Evolutionary conservation across 2,113 vertebrate species (phyloP).

Genomic region (Mixornis gularis): DNA sequence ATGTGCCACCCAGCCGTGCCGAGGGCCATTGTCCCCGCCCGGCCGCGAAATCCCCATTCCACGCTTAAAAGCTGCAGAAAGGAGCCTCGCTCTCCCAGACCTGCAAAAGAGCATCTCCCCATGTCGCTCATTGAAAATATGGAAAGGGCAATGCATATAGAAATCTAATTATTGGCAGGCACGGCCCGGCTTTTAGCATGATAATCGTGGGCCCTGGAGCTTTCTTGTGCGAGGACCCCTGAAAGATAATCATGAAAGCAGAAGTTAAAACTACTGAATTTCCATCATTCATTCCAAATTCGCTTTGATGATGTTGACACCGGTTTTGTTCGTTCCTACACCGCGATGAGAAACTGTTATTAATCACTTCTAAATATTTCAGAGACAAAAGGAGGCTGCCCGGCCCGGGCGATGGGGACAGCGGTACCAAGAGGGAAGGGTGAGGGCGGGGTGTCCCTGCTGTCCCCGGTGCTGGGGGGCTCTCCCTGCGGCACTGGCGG

Average conservation of each 20-base stretch:
- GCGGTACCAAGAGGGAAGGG: neutral
- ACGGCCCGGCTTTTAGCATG: neutral
- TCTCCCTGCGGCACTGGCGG: neutral
- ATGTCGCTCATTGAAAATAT: neutral
- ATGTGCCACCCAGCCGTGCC: conserved; percentile 1
- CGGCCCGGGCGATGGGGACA: neutral
- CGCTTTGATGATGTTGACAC: neutral
- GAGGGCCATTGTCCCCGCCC: neutral
- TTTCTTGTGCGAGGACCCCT: neutral
- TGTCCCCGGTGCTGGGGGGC: neutral
- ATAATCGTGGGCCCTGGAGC: neutral
- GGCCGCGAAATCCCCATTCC: conserved; percentile 2
- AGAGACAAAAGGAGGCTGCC: neutral
- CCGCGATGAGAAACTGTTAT: neutral
- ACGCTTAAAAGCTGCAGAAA: neutral
- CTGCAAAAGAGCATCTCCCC: conserved; percentile 10
- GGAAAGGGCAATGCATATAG: conserved; percentile 30
- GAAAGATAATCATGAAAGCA: neutral
- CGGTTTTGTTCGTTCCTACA: neutral
- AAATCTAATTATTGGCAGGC: conserved; percentile 18
- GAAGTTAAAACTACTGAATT: neutral
- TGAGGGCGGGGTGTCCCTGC: neutral
- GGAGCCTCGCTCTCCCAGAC: neutral
- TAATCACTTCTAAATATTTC: neutral
- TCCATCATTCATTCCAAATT: neutral